Conservation (phyloP, 1,140 invertebrate genomes). For the Pseudomyrmex pallidus region DNA sequence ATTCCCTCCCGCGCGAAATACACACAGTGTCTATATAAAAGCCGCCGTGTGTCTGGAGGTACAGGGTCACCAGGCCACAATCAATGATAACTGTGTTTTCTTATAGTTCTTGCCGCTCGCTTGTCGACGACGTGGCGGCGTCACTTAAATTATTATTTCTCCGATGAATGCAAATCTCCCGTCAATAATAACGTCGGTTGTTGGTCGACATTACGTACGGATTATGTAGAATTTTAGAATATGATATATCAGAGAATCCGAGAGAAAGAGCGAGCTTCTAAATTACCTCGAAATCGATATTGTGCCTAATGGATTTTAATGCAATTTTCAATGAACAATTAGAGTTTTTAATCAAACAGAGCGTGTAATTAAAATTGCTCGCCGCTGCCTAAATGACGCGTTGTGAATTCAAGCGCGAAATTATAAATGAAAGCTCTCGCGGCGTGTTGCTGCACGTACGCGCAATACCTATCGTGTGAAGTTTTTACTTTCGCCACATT, state of each 20-base stretch:
- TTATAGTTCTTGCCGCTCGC: conserved; percentile 33
- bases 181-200: conserved; percentile 3
- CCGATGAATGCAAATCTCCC: conserved; percentile 22
- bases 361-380: no score
- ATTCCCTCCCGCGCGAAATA: neutral
- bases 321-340: no score
- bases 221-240: no score
- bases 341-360: no score
- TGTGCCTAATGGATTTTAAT: no score
- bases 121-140: conserved; percentile 10
- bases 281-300: no score
- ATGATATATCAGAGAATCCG: no score
- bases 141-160: conserved; percentile 39
- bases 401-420: no score
- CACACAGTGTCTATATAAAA: conserved; percentile 10
- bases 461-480: neutral
- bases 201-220: conserved; percentile 26
- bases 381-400: no score
- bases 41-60: conserved; percentile 19
- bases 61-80: conserved; percentile 43
- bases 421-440: no score
- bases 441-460: neutral
- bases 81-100: conserved; percentile 33
- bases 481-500: neutral
- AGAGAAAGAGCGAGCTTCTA: no score